Evolutionary conservation across 2,888 invertebrate species (phyloP), one percentile per base, ranked within the genome.

Genomic region (Parelbella ahira): DNA sequence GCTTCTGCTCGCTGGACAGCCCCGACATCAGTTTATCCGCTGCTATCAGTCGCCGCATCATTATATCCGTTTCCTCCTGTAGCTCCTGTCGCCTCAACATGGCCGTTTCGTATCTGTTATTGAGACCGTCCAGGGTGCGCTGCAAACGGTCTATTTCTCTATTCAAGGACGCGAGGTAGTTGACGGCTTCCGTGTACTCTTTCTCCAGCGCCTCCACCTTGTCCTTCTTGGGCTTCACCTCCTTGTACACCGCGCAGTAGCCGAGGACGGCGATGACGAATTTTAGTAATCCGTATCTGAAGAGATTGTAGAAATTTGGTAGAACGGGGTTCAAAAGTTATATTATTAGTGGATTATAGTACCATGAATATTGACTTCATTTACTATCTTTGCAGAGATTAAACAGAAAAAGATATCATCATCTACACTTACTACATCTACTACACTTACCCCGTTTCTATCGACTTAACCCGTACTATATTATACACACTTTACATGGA

Each of bases 1-100:
- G 91, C 38, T 89, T 88, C 52, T 93, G 92, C 68, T 97, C 97
- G 1, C 96, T 96, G 1, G 93, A 92, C 1, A 97, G 79, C 6
- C 97, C 97, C 4, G 92, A 92, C 60, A 97, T 95, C 2, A 97
- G 87, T 68, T 96, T 96, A 64, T 96, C 95, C 0, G 97, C 97
- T 0, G 97, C 97, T 21, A 92, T 81, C 19, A 96, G 76, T 27
- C 95, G 88, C 46, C 93, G 78, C 89, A 94, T 92, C 91, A 96
- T 93, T 11, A 95, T 87, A 61, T 94, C 93, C 0, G 94, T 94
- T 68, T 96, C 94, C 56, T 94, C 93, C 63, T 95, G 93, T 33
- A 96, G 68, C 44, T 90, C 90, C 55, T 92, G 91, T 39, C 91
- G 82, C 27, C 87, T 76, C 36, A 89, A 65, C 90, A 94, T 94